Evolutionary conservation across 2,888 invertebrate species (phyloP), one percentile per base, ranked within the genome.

Genomic region (Trichacis sp.): DNA sequence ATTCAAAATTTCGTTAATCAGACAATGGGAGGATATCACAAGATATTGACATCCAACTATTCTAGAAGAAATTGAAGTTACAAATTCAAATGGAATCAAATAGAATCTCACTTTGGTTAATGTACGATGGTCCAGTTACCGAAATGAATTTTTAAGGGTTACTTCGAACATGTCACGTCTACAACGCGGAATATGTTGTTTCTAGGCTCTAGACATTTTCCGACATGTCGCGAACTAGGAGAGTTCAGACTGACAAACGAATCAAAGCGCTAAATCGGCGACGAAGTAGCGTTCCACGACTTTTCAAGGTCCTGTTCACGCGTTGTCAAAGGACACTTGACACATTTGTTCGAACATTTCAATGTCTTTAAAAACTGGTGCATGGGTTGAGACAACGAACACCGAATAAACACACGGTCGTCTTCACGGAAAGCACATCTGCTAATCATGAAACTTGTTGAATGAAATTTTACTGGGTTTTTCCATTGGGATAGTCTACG

Each of bases 241-340:
- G 82, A 82, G 81, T 78, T 82, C 79, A 82, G 83, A 83, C 82
- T 83, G 83, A 83, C 71, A 77, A 75, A 78, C 73, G 73, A 81
- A 81, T 82, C 80, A 79, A 80, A 80, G 76, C 78, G 77, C 81
- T 77, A 71, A 66, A 69, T 72, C 72, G 67, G 72, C 62, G 71
- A 58, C 42, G 57, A 43, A 57, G 14, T 61, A 62, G 52, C 66
- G 62, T 67, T 67, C 46, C 61, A 42, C 9, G 40, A 55, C 38
- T 38, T 52, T 45, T 17, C 24, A 40, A 6, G 33, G 57, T 48
- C 46, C 57, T 60, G 53, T 50, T 59, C 51, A 20, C 42, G 45
- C 46, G 38, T 30, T 45, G 49, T 36, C 38, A 19, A 49, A 24
- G 52, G 52, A 58, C 36, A 66, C 57, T 64, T 58, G 56, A 54